Evolutionary conservation across 2,888 invertebrate genomes (phyloP), one percentile per base, ranked within the genome.

Genomic region (Steinernema scapterisci): DNA sequence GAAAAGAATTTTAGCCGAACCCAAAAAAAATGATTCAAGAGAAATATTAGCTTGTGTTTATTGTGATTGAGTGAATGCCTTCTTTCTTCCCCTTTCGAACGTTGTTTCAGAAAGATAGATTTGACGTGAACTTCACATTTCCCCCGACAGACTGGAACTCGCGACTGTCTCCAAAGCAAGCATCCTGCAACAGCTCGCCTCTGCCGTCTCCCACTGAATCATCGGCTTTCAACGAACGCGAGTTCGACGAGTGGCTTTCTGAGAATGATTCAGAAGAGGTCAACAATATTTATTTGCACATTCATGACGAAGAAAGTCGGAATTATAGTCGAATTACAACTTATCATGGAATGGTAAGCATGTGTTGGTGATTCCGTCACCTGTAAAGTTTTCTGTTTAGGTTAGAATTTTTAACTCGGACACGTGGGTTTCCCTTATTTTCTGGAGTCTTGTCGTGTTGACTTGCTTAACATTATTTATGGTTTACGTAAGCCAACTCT

Each of bases 381-480:
- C 48, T 7, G 13, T 7, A 5, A 48, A 48, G 38, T 3, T 38
- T 9, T 9, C 9, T 9, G 5, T 46, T 44, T 16, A 75, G 74
- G 72, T 72, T 25, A 45, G 77, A 70, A 75, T 75, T 31, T 78
- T 73, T 44, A 43, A 73, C 9, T 76, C 76, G 0, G 48, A 72
- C 25, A 78, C 74, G 2, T 78, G 76, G 76, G 73, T 73, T 1
- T 74, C 76, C 0, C 46, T 74, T 5, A 76, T 70, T 31, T 73
- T 75, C 56, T 76, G 77, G 77, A 75, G 73, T 16, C 72, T 77
- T 5, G 77, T 77, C 13, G 77, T 77, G 9, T 72, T 77, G 25
- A 77, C 77, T 44, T 77, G 77, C 27, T 25, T 77, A 11, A 73
- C 75, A 31, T 56, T 77, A 38, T 77, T 77, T 51, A 75, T 77